Percentiles rank a stretch among this genome's conserved stretches.
Conservation (phyloP, 2,888 invertebrate genomes). For the Aphidoletes aphidimyza region DNA sequence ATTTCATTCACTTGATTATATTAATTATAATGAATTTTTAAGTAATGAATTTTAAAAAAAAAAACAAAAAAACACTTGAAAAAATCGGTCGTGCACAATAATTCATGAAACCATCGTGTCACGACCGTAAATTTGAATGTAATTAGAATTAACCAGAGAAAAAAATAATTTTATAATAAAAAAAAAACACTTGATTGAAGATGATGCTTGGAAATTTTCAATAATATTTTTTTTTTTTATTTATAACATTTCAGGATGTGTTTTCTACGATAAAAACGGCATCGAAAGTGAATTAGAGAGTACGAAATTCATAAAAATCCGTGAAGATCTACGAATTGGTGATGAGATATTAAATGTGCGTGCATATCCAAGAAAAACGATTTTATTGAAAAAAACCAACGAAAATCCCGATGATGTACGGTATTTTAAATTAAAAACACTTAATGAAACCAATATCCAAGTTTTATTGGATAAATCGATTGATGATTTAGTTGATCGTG, state of each 20-base stretch:
- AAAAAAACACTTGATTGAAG: background rate
- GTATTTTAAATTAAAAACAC: constrained; percentile 69
- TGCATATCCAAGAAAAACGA: constrained; percentile 74
- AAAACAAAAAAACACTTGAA: no score
- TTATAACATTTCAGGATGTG: constrained; percentile 73
- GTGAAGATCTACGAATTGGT: constrained; percentile 81
- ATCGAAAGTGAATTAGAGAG: constrained; percentile 72
- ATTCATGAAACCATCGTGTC: no score
- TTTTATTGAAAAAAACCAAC: constrained; percentile 62
- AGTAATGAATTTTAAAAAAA: no score
- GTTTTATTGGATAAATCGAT: constrained; percentile 80
- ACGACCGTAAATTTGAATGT: no score
- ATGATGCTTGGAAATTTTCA: background rate
- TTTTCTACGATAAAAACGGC: constrained; percentile 78
- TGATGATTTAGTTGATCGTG: constrained; percentile 83
- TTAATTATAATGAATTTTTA: no score
- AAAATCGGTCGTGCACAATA: no score
- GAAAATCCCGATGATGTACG: constrained; percentile 65
- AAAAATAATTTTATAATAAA: no score
- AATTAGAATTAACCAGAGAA: no score
- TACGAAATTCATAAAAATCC: constrained; percentile 84
- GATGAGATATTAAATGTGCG: constrained; percentile 81
- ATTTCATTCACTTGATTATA: no score
- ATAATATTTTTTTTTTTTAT: background rate
- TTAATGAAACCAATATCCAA: constrained; percentile 81